Percentiles rank a stretch among this genome's conserved stretches.
These are phyloP conservation scores for Emys orbicularis DNA, from an alignment of 2,797 vertebrate species.

Conservation along the genomic window DNA sequence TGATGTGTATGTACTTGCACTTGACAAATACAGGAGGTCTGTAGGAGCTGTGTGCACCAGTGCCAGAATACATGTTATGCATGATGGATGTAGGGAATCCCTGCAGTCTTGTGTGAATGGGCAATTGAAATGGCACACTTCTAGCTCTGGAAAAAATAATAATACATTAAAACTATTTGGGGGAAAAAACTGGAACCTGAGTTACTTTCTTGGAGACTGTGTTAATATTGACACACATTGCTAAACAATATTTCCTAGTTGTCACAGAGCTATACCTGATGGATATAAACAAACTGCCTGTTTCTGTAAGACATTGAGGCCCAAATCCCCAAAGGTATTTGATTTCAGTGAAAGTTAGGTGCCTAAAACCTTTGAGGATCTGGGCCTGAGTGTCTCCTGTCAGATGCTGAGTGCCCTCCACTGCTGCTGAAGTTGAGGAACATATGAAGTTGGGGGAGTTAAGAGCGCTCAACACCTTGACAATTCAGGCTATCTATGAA, in stretches of 20 bases:
- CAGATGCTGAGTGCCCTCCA: not conserved
- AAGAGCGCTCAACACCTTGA: not conserved
- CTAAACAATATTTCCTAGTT: not conserved
- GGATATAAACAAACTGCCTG: fast-evolving
- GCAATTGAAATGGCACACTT: not conserved
- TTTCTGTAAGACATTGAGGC: not conserved
- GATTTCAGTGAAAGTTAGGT: not conserved
- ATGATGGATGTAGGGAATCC: constrained; percentile 10
- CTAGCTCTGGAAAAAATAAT: not conserved
- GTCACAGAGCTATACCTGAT: not conserved
- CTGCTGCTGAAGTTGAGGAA: not conserved
- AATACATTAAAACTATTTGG: fast-evolving
- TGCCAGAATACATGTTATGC: constrained; percentile 3
- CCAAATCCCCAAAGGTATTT: not conserved
- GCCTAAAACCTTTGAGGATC: too few species aligned
- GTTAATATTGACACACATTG: not conserved
- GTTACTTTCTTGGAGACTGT: not conserved
- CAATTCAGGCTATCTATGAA: not conserved
- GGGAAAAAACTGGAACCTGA: not conserved
- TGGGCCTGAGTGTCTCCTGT: not conserved
- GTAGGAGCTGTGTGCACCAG: constrained; percentile 28
- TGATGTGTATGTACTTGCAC: constrained; percentile 56
- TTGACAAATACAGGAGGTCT: not conserved
- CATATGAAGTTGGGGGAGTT: not conserved
- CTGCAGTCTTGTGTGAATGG: not conserved